Evolutionary conservation across 2,888 invertebrate genomes (phyloP).

Genomic region (Liposcelis brunnea): DNA sequence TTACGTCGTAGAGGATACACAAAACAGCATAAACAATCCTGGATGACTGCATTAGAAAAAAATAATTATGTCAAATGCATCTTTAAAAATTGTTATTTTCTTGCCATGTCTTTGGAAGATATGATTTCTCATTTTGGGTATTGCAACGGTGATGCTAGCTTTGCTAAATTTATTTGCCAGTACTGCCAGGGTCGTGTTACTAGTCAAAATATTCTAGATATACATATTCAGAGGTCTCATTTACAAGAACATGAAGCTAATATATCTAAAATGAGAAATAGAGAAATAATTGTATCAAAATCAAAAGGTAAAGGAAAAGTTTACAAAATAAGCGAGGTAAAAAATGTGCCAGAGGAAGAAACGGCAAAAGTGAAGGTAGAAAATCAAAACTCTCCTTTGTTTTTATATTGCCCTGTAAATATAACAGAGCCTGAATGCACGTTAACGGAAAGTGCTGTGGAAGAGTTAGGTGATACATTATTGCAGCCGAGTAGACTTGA

Average conservation of each 20-base stretch:
- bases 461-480: too few relatives aligned
- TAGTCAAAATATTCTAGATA: neutral
- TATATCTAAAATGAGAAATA: too few relatives aligned
- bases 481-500: too few relatives aligned
- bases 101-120: constrained; percentile 3
- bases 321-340: too few relatives aligned
- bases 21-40: neutral
- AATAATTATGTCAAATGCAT: neutral
- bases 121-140: constrained; percentile 1
- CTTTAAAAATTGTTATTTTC: constrained; percentile 4
- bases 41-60: neutral
- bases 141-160: neutral
- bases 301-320: too few relatives aligned
- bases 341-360: too few relatives aligned
- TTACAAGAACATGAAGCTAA: neutral
- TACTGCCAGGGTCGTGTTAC: neutral
- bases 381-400: too few relatives aligned
- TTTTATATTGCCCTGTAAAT: too few relatives aligned
- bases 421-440: too few relatives aligned
- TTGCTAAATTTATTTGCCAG: neutral
- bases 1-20: neutral
- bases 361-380: too few relatives aligned
- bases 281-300: too few relatives aligned
- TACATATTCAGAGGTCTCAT: neutral
- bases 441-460: too few relatives aligned